These are phyloP conservation scores for Cerastis leucographa DNA, from an alignment of 2,888 invertebrate species.

Conservation along the genomic window DNA sequence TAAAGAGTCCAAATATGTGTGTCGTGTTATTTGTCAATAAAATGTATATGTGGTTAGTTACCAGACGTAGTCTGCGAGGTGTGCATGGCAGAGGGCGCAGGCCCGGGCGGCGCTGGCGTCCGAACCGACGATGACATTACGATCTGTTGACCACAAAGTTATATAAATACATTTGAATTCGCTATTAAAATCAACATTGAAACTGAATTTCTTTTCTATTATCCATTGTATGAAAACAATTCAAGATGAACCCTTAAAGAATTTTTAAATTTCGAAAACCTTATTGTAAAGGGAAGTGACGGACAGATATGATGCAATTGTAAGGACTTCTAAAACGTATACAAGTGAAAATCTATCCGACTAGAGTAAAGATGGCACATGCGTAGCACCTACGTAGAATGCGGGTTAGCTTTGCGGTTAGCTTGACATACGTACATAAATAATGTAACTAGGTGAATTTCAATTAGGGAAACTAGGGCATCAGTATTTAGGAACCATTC, in stretches of 20 bases:
- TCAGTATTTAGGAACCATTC: slow-evolving; percentile 22
- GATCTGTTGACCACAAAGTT: slow-evolving; percentile 74
- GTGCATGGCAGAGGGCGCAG: slow-evolving; percentile 83
- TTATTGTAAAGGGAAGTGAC: background rate
- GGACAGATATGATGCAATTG: background rate
- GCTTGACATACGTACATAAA: slow-evolving; percentile 25
- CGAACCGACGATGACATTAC: slow-evolving; percentile 89
- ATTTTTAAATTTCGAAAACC: background rate
- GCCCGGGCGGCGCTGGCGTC: slow-evolving; percentile 81
- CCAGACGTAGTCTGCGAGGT: slow-evolving; percentile 86
- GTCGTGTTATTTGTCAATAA: background rate
- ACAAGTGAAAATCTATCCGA: background rate
- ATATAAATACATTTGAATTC: background rate
- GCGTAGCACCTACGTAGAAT: slow-evolving; percentile 30
- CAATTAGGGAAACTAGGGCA: slow-evolving; percentile 49
- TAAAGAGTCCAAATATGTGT: background rate
- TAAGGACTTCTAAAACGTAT: background rate
- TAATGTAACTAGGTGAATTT: slow-evolving; percentile 57
- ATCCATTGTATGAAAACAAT: slow-evolving; percentile 2
- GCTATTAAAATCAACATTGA: background rate
- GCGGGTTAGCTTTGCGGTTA: slow-evolving; percentile 18
- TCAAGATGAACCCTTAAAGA: background rate
- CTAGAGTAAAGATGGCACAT: slow-evolving; percentile 26
- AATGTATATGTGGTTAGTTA: slow-evolving; percentile 55
- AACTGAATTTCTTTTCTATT: background rate